These are phyloP conservation scores for Pycnomerus fuliginosus DNA, from an alignment of 2,888 invertebrate genomes.

Conservation along the genomic window DNA sequence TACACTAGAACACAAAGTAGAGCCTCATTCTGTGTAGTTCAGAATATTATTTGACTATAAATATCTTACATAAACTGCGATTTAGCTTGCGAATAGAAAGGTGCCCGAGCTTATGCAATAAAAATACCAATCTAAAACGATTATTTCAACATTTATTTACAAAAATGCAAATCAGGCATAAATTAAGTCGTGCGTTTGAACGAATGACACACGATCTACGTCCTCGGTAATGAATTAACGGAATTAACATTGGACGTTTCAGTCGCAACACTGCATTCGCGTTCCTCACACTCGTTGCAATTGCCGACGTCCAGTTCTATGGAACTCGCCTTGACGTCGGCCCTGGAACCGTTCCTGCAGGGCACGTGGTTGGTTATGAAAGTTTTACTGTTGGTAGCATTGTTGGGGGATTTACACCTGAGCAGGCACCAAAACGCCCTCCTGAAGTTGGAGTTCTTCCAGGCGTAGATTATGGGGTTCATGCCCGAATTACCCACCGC, in stretches of 20 bases:
- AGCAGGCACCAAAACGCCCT: slow-evolving; percentile 69
- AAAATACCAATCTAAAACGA: too few relatives aligned
- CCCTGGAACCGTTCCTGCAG: slow-evolving; percentile 53
- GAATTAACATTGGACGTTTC: slow-evolving; percentile 14
- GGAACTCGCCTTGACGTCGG: slow-evolving; percentile 41
- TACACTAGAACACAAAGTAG: too few relatives aligned
- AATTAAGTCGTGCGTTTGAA: too few relatives aligned
- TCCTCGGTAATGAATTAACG: too few relatives aligned
- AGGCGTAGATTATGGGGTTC: slow-evolving; percentile 81
- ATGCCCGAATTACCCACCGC: slow-evolving; percentile 79
- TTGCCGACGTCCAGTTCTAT: slow-evolving; percentile 21
- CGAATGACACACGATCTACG: too few relatives aligned
- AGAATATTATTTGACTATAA: too few relatives aligned
- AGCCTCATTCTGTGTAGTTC: too few relatives aligned
- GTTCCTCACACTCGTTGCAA: slow-evolving; percentile 16
- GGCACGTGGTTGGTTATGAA: slow-evolving; percentile 58
- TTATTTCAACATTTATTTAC: too few relatives aligned
- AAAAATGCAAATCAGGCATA: too few relatives aligned
- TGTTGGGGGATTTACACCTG: slow-evolving; percentile 65
- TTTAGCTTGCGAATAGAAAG: too few relatives aligned
- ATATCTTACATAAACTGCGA: too few relatives aligned
- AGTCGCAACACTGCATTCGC: slow-evolving; percentile 25
- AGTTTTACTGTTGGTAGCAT: slow-evolving; percentile 46
- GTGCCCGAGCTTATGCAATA: too few relatives aligned
- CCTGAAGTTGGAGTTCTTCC: slow-evolving; percentile 80